A percentile compares a stretch with the other conserved stretches of the same genome.
These are phyloP conservation scores for Stenchaetothrips biformis DNA, from an alignment of 2,888 invertebrate species.

Conservation along the genomic window DNA sequence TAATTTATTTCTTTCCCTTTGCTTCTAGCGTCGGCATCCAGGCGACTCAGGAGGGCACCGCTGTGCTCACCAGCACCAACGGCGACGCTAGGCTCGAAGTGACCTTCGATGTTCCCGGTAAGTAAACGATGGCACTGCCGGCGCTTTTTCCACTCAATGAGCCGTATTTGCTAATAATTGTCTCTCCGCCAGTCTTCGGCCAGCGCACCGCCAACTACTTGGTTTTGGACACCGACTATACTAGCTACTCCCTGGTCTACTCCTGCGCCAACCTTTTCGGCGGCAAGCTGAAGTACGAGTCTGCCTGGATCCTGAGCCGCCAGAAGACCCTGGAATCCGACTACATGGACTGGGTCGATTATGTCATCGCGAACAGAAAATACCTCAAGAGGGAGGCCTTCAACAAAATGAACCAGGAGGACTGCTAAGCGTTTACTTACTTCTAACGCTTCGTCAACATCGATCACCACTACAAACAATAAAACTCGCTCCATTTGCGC, in stretches of 20 bases:
- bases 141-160: too few species aligned
- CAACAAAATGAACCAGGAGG: neutral
- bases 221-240: neutral
- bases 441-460: too few species aligned
- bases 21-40: neutral
- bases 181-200: neutral
- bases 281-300: neutral
- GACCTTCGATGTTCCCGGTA: neutral
- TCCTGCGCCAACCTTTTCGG: neutral
- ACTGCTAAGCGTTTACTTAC: neutral
- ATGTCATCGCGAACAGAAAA: too few species aligned
- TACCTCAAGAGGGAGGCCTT: neutral
- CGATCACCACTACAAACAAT: neutral
- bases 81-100: neutral
- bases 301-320: constrained; percentile 5
- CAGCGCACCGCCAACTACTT: neutral
- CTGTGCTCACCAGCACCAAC: neutral
- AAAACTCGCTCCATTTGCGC: neutral
- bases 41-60: neutral
- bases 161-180: too few species aligned
- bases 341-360: neutral
- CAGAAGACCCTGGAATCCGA: neutral
- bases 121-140: too few species aligned
- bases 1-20: neutral
- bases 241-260: neutral